phyloP scores from a whole-genome alignment of 2,888 invertebrate species.

The Athrips mouffetella region DNA sequence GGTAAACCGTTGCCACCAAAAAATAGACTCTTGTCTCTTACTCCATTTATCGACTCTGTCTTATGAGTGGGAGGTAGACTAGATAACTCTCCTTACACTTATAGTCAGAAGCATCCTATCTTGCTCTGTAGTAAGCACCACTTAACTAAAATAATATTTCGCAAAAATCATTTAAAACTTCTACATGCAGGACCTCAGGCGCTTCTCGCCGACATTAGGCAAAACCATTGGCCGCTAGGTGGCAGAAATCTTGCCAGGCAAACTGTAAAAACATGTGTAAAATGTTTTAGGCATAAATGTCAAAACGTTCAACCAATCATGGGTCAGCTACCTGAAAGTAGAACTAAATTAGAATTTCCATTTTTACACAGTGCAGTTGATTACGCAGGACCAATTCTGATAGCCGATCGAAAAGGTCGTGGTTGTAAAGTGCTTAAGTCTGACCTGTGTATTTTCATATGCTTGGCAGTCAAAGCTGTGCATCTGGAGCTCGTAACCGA shows the following conservation, averaged over 20 bases:
- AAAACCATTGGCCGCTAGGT: not conserved
- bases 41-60: not conserved
- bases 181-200: constrained; percentile 6
- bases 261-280: not conserved
- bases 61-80: constrained; percentile 6
- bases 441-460: no score
- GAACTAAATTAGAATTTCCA: no score
- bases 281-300: no score
- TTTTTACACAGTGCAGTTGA: no score
- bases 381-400: not conserved
- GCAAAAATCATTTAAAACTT: not conserved
- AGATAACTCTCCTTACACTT: not conserved
- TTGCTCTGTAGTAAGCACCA: constrained; percentile 5
- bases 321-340: no score
- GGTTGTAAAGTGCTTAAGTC: no score
- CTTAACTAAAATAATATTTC: not conserved
- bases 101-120: not conserved
- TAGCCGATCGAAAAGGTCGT: not conserved
- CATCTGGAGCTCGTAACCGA: no score
- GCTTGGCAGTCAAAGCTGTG: no score
- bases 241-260: constrained; percentile 10
- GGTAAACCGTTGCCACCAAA: constrained; percentile 13
- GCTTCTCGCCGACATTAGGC: not conserved
- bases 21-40: constrained; percentile 21
- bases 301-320: no score